Conservation (phyloP, 2,797 vertebrate genomes). For the Synanceia verrucosa region DNA sequence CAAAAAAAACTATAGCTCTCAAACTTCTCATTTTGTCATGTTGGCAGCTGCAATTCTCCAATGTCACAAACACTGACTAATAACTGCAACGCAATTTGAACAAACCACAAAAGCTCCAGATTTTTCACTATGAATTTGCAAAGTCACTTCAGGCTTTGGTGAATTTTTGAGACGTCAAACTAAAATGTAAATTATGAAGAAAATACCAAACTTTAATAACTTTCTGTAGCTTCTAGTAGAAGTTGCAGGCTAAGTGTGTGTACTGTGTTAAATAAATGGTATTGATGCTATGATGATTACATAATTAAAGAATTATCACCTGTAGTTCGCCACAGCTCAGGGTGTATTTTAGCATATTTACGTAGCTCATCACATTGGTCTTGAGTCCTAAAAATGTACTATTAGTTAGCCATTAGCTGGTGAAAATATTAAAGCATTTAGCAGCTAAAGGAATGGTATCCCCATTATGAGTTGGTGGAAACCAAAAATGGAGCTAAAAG, state of each 20-base stretch:
- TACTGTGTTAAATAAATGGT: too few relatives aligned
- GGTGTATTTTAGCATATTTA: too few relatives aligned
- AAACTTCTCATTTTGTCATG: neutral
- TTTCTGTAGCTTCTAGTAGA: neutral
- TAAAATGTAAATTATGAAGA: neutral
- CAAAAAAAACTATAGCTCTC: neutral
- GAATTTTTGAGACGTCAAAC: neutral
- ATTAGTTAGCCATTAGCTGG: neutral
- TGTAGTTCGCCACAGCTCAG: too few relatives aligned
- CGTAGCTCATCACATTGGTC: too few relatives aligned
- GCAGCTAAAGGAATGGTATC: neutral
- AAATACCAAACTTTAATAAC: neutral
- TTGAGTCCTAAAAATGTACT: too few relatives aligned
- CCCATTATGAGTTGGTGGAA: neutral
- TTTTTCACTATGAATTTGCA: neutral
- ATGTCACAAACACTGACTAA: neutral
- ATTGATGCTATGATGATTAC: too few relatives aligned
- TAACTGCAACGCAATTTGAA: neutral
- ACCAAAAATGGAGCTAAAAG: neutral
- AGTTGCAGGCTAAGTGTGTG: too few relatives aligned
- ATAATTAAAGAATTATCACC: too few relatives aligned
- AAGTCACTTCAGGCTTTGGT: neutral
- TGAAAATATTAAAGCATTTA: neutral
- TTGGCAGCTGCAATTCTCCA: neutral
- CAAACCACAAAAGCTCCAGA: neutral